Percentiles rank a stretch among this genome's conserved stretches.
These are phyloP conservation scores for Apotomis turbidana DNA, from an alignment of 2,888 invertebrate species.

Conservation along the genomic window DNA sequence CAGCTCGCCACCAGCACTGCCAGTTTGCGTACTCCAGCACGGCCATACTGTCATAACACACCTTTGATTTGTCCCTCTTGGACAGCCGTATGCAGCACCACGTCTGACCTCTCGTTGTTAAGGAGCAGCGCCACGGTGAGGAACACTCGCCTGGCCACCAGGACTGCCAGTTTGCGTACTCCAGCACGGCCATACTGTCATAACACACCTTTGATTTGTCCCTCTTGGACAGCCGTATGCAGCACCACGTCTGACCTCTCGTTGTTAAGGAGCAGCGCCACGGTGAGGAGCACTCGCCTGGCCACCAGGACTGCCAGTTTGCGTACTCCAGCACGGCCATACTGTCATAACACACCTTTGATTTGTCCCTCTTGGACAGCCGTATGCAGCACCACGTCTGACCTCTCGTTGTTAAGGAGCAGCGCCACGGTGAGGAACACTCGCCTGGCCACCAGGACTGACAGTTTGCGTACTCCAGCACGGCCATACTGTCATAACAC, in stretches of 20 bases:
- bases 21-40: too few species aligned
- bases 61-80: conserved; percentile 78
- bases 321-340: conserved; percentile 37
- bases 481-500: conserved; percentile 52
- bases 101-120: conserved; percentile 84
- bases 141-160: conserved; percentile 86
- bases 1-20: conserved; percentile 84
- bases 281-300: conserved; percentile 87
- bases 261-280: conserved; percentile 86
- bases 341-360: conserved; percentile 68
- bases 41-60: conserved; percentile 42
- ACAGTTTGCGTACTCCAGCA: conserved; percentile 60
- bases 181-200: too few species aligned
- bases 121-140: conserved; percentile 87
- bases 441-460: conserved; percentile 85
- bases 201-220: conserved; percentile 77
- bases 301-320: conserved; percentile 75
- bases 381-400: conserved; percentile 86
- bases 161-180: conserved; percentile 59
- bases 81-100: conserved; percentile 86
- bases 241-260: conserved; percentile 86
- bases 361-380: conserved; percentile 81
- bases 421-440: conserved; percentile 86
- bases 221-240: conserved; percentile 85
- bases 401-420: conserved; percentile 87